Conservation (phyloP, 2,797 vertebrate species). For the Phoxinus dragarum region DNA sequence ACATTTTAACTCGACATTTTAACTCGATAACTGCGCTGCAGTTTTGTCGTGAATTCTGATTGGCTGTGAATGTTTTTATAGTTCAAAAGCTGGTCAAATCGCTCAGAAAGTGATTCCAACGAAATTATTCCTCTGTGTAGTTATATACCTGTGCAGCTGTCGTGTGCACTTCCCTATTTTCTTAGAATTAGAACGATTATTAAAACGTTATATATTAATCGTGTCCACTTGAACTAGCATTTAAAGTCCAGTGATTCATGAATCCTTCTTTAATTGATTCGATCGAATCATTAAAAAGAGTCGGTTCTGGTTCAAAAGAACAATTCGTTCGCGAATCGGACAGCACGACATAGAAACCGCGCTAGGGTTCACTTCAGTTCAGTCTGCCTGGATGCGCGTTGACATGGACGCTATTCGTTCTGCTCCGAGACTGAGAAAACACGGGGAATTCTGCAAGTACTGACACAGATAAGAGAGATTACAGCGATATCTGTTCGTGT, state of each 20-base stretch:
- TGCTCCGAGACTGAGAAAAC: neutral
- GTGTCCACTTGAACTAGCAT: neutral
- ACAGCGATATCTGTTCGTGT: neutral
- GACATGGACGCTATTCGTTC: neutral
- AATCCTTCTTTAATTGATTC: neutral
- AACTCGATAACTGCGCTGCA: no score
- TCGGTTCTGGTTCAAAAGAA: constrained; percentile 2
- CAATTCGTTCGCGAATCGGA: constrained; percentile 4
- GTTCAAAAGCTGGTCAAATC: neutral
- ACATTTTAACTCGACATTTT: no score
- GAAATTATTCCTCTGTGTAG: neutral
- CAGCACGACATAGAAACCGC: neutral
- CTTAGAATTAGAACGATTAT: neutral
- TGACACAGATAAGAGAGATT: neutral
- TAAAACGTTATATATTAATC: neutral
- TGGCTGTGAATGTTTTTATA: neutral
- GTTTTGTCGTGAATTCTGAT: neutral
- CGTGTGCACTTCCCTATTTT: neutral
- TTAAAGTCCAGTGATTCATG: neutral
- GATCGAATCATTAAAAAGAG: neutral
- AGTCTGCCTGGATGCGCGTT: neutral
- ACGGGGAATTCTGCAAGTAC: neutral
- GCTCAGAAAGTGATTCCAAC: neutral
- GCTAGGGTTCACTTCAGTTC: constrained; percentile 15
- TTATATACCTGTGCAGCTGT: neutral